Evolutionary conservation across 2,797 vertebrate genomes (phyloP).

Genomic region (Scomberomorus guttatus): DNA sequence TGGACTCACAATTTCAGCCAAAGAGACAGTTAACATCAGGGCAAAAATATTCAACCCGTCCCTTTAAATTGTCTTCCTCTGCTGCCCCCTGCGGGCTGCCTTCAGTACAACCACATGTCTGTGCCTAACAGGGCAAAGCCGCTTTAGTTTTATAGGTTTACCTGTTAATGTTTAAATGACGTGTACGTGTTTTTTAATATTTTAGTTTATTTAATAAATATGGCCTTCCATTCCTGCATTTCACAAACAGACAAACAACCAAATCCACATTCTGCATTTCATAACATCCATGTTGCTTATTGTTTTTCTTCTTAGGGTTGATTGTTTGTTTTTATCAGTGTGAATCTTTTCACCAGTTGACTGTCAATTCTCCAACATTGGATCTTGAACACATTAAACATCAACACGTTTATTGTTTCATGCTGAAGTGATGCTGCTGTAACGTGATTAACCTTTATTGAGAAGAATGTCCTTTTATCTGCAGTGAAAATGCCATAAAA

Average conservation of each 20-base stretch:
- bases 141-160: slow-evolving; percentile 3
- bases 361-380: background rate
- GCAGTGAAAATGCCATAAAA: slow-evolving; percentile 15
- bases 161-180: background rate
- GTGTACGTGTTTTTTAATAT: background rate
- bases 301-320: background rate
- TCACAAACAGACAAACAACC: background rate
- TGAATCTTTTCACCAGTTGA: background rate
- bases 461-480: background rate
- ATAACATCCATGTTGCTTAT: background rate
- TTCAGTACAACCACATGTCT: background rate
- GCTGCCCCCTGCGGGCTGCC: background rate
- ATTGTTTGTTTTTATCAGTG: background rate
- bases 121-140: slow-evolving; percentile 3
- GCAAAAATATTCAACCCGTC: too few relatives aligned
- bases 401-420: background rate
- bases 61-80: too few relatives aligned
- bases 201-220: background rate
- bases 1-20: too few relatives aligned
- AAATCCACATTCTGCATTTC: background rate
- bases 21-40: too few relatives aligned
- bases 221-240: background rate
- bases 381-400: background rate
- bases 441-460: background rate
- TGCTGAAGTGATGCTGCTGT: background rate